These are phyloP conservation scores for Leptarthrus brevirostris DNA, from an alignment of 2,888 invertebrate species.

Conservation along the genomic window DNA sequence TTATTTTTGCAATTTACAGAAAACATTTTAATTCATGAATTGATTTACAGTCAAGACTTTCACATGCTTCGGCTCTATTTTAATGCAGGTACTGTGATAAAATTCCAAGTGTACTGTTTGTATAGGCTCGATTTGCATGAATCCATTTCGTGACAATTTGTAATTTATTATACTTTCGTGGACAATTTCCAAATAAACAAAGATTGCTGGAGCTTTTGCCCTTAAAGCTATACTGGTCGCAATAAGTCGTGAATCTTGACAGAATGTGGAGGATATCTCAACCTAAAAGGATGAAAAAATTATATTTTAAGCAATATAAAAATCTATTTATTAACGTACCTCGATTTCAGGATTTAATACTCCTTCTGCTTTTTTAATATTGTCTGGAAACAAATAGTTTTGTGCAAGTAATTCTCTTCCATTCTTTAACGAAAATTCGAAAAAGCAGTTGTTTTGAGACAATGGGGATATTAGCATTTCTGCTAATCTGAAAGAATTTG, in stretches of 20 bases:
- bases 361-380: conserved; percentile 70
- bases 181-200: conserved; percentile 63
- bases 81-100: conserved; percentile 57
- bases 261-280: conserved; percentile 59
- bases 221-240: conserved; percentile 62
- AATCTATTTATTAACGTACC: conserved; percentile 66
- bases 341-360: conserved; percentile 70
- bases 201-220: conserved; percentile 62
- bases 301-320: neutral
- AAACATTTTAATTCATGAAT: conserved; percentile 59
- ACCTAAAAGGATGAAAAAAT: conserved; percentile 56
- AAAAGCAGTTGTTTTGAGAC: conserved; percentile 59
- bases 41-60: conserved; percentile 64
- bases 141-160: conserved; percentile 64
- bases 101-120: conserved; percentile 62
- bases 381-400: conserved; percentile 76
- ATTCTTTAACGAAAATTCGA: conserved; percentile 69
- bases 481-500: conserved; percentile 60
- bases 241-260: conserved; percentile 56
- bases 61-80: conserved; percentile 59
- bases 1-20: too few relatives aligned
- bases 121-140: conserved; percentile 62
- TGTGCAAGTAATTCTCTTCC: conserved; percentile 69
- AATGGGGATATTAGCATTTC: conserved; percentile 58
- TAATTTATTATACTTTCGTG: conserved; percentile 59